Percentiles rank a stretch among this genome's conserved stretches.
Conservation (phyloP, 2,888 invertebrate genomes). For the Drosophila paucipuncta region DNA sequence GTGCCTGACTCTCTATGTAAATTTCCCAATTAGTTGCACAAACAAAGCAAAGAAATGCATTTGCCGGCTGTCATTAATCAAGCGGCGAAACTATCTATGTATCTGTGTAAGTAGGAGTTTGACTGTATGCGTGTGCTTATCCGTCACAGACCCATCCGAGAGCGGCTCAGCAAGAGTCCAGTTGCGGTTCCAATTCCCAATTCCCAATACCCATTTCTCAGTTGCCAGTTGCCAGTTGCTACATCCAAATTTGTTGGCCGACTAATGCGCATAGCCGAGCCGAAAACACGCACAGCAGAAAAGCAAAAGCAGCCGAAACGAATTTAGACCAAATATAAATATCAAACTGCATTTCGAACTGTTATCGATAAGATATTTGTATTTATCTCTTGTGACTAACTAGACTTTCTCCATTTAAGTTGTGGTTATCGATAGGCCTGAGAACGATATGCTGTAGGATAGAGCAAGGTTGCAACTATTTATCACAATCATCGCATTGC, state of each 20-base stretch:
- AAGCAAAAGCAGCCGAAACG: neutral
- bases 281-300: conserved; percentile 30
- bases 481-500: neutral
- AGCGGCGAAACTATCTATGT: conserved; percentile 39
- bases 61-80: conserved; percentile 60
- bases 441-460: neutral
- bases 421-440: neutral
- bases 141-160: conserved; percentile 31
- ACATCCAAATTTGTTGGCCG: conserved; percentile 32
- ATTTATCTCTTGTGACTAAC: neutral
- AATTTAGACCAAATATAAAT: conserved; percentile 7
- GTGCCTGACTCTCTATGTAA: conserved; percentile 54
- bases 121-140: conserved; percentile 6
- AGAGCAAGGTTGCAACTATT: neutral
- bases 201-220: conserved; percentile 9
- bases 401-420: neutral
- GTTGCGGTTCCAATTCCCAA: conserved; percentile 23
- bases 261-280: conserved; percentile 28
- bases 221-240: conserved; percentile 18
- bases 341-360: neutral
- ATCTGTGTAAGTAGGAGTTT: neutral
- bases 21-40: conserved; percentile 75
- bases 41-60: conserved; percentile 58
- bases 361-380: conserved; percentile 18
- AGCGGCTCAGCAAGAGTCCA: conserved; percentile 63